phyloP scores from a whole-genome alignment of 2,113 vertebrate species.

The Pleuronectes platessa region DNA sequence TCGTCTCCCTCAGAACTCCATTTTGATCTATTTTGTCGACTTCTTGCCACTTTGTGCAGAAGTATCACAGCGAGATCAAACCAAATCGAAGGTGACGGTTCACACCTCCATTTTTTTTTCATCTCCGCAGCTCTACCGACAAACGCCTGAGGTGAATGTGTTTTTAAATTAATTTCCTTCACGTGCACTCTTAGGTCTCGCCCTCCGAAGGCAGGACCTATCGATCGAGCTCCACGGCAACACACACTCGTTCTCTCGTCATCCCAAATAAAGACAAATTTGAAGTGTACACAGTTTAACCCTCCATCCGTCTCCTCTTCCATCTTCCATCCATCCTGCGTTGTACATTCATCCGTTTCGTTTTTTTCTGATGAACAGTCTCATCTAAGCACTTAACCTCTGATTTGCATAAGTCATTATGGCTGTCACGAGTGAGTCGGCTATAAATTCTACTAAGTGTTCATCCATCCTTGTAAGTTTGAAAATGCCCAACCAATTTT shows the following conservation, averaged over 20 bases:
- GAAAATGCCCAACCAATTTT: conserved; percentile 65
- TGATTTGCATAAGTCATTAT: conserved; percentile 83
- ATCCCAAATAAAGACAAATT: conserved; percentile 44
- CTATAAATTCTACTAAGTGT: conserved; percentile 75
- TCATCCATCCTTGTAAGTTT: conserved; percentile 72
- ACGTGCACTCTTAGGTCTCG: conserved; percentile 9
- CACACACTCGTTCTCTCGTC: background rate
- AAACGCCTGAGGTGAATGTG: background rate
- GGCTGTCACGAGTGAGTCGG: conserved; percentile 69
- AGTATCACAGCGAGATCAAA: conserved; percentile 2
- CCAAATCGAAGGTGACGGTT: conserved; percentile 14
- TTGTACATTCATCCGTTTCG: conserved; percentile 29
- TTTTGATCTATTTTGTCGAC: background rate
- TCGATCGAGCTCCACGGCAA: conserved; percentile 27
- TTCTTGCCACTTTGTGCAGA: background rate
- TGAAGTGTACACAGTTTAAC: conserved; percentile 29
- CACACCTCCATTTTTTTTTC: background rate
- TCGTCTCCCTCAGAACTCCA: background rate
- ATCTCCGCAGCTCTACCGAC: background rate
- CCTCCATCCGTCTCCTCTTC: conserved; percentile 29
- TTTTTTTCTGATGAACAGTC: conserved; percentile 54
- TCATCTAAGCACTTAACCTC: conserved; percentile 75
- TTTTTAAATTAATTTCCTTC: conserved; percentile 24
- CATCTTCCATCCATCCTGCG: conserved; percentile 38
- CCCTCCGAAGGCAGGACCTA: background rate